Conservation (phyloP, 2,888 invertebrate genomes). For the Aspidapion aeneum region DNA sequence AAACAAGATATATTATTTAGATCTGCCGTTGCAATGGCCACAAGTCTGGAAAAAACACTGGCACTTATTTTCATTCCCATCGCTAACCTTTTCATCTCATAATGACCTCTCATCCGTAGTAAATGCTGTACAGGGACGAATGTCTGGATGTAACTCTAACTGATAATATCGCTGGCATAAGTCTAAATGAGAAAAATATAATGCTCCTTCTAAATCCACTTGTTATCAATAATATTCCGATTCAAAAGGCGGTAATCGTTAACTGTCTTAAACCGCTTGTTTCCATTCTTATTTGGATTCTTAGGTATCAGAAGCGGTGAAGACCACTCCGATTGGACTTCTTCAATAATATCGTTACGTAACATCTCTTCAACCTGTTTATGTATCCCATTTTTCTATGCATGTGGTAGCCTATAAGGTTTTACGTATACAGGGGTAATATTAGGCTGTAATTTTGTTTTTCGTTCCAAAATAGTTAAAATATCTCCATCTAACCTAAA, state of each 20-base stretch:
- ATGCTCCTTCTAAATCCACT: slow-evolving; percentile 26
- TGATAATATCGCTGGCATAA: slow-evolving; percentile 32
- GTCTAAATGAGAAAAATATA: slow-evolving; percentile 23
- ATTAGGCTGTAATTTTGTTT: no score
- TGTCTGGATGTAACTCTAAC: slow-evolving; percentile 24
- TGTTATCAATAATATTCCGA: slow-evolving; percentile 8
- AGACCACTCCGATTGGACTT: no score
- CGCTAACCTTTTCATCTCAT: slow-evolving; percentile 26
- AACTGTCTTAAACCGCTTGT: no score
- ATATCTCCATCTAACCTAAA: no score
- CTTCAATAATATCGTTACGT: no score
- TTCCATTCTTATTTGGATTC: no score
- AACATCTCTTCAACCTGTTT: no score
- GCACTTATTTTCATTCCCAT: slow-evolving; percentile 31
- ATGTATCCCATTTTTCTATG: no score
- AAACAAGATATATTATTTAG: slow-evolving; percentile 19
- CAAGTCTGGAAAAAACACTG: slow-evolving; percentile 29
- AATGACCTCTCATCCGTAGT: slow-evolving; percentile 30
- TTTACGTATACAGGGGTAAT: no score
- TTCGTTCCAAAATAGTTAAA: no score
- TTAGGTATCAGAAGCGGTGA: no score
- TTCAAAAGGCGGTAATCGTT: slow-evolving; percentile 19
- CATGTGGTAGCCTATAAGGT: no score
- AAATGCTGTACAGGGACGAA: slow-evolving; percentile 29
- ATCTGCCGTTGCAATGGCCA: slow-evolving; percentile 29